These are phyloP conservation scores for Drosophila helvetica DNA, from an alignment of 2,888 invertebrate species.

Conservation along the genomic window DNA sequence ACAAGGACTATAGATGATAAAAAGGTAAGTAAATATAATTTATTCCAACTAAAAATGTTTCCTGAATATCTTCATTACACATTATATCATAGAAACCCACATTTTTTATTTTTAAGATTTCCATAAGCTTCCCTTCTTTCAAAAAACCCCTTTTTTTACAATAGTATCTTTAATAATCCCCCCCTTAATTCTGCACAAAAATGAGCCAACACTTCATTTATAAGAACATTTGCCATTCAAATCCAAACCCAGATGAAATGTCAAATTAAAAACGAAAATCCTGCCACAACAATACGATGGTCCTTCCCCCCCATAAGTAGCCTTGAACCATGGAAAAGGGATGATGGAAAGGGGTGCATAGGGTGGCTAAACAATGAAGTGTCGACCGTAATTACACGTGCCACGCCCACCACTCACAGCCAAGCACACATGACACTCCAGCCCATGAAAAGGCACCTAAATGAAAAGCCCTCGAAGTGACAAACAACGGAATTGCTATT, in stretches of 20 bases:
- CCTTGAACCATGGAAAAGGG: constrained; percentile 43
- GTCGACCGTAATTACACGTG: constrained; percentile 69
- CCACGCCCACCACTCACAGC: constrained; percentile 59
- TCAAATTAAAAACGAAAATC: constrained; percentile 51
- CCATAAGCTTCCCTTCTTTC: too few relatives aligned
- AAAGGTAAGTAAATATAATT: too few relatives aligned
- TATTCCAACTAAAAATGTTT: too few relatives aligned
- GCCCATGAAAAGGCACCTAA: constrained; percentile 16
- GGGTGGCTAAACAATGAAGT: constrained; percentile 53
- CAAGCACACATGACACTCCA: constrained; percentile 16
- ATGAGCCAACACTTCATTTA: constrained; percentile 1
- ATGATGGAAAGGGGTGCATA: background rate
- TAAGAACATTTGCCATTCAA: background rate
- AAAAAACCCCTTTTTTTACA: too few relatives aligned
- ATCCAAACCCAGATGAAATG: constrained; percentile 59
- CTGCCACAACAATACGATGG: constrained; percentile 7
- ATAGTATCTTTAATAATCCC: background rate
- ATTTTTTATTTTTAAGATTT: background rate
- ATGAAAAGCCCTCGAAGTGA: constrained; percentile 49
- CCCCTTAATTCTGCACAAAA: background rate
- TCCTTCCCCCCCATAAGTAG: constrained; percentile 41
- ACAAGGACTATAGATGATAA: background rate
- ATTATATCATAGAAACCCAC: too few relatives aligned
- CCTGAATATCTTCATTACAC: too few relatives aligned
- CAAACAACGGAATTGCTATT: constrained; percentile 68